These are phyloP conservation scores for Oxystoma pomonae DNA, from an alignment of 2,888 invertebrate genomes.

Conservation along the genomic window DNA sequence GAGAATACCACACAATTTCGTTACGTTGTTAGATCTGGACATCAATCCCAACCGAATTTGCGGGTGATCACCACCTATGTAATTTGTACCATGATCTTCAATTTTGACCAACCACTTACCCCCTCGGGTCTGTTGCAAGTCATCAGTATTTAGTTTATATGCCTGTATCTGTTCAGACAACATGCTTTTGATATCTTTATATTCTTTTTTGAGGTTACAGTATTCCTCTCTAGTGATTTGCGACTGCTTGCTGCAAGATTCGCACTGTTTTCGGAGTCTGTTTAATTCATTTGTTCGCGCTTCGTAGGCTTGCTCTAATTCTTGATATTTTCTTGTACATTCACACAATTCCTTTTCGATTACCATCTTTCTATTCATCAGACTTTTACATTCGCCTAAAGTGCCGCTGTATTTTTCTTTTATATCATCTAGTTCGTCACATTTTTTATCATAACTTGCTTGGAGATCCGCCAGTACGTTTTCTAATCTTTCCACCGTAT, in stretches of 20 bases:
- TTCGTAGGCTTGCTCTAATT: conserved; percentile 8
- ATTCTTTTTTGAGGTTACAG: conserved; percentile 23
- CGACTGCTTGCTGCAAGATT: conserved; percentile 15
- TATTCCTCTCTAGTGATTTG: conserved; percentile 23
- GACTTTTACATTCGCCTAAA: not conserved
- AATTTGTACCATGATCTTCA: no score
- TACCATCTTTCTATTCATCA: not conserved
- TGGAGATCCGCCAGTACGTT: not conserved
- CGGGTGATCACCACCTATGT: no score
- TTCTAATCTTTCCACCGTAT: conserved; percentile 1
- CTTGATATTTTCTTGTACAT: not conserved
- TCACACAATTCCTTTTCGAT: conserved; percentile 4
- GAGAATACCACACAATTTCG: no score
- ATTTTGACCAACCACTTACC: no score
- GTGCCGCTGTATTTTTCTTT: not conserved
- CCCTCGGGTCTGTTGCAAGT: not conserved
- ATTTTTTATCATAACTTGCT: not conserved
- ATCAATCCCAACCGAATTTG: no score
- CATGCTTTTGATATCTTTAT: conserved; percentile 24
- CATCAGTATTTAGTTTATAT: conserved; percentile 10
- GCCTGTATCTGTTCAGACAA: conserved; percentile 20
- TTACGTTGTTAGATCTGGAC: no score
- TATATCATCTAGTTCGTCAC: not conserved
- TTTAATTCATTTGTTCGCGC: conserved; percentile 8
- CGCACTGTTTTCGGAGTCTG: conserved; percentile 14